Evolutionary conservation across 30 jellyfish, hydroid and myxozoan species (phyloP).

Genomic region (Aurelia coerulea): DNA sequence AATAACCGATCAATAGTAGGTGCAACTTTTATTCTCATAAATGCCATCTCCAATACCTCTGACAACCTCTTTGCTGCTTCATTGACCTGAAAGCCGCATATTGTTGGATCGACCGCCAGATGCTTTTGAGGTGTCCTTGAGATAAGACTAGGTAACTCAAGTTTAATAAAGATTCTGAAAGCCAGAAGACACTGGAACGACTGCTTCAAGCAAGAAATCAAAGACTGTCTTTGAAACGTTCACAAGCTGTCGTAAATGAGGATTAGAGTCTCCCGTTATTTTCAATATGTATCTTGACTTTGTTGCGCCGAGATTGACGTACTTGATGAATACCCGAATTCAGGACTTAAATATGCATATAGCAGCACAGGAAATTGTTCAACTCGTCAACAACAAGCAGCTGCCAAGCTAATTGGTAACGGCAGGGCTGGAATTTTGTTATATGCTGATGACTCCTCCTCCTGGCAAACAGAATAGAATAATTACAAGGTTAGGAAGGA

Average conservation of each 20-base stretch:
- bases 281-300: too few relatives aligned
- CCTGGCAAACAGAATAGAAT: background rate
- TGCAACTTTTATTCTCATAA: background rate
- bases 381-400: background rate
- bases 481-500: background rate
- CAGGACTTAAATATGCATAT: too few relatives aligned
- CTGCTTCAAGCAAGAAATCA: too few relatives aligned
- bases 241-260: too few relatives aligned
- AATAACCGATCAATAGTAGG: background rate
- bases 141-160: background rate
- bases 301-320: too few relatives aligned
- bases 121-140: background rate
- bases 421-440: background rate
- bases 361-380: too few relatives aligned
- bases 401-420: background rate
- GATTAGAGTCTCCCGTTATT: too few relatives aligned
- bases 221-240: too few relatives aligned
- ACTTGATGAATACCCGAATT: too few relatives aligned
- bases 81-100: constrained; percentile 3
- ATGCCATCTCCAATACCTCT: background rate
- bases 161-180: too few relatives aligned
- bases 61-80: background rate
- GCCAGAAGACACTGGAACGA: too few relatives aligned
- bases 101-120: background rate
- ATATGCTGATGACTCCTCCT: background rate